Evolutionary conservation across 92 coral and sea anemone genomes (phyloP), one percentile per base, ranked within the genome.

Genomic region (Zoanthus solanderi): DNA sequence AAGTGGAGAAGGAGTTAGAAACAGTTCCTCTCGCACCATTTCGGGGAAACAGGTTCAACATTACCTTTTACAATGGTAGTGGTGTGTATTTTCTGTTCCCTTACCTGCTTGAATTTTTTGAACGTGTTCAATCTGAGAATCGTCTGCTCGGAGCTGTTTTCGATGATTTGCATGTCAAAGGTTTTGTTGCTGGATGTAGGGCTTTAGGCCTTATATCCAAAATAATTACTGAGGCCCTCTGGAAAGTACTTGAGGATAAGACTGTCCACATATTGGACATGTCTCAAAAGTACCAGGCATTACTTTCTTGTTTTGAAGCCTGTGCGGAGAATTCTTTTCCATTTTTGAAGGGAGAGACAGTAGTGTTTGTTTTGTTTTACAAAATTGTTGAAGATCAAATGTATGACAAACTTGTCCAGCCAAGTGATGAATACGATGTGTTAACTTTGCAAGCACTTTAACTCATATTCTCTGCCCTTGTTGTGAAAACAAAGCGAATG

Each of bases 181-280:
- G 54, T n/a, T 74, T 74, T 74, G 78, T 45, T 42, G 78, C 78
- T 42, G 78, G 78, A 17, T 74, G 78, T 74, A 74, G 54, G 54
- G 78, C 78, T n/a, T 42, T 74, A 74, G 78, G 78, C 54, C 78
- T 74, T n/a, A 74, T 74, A 74, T n/a, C 78, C 31, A 74, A 74
- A 46, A 74, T 74, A 42, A 74, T 74, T n/a, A 74, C 78, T 42
- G 78, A 45, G 54, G 31, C 78, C 78, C 58, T 46, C 78, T 46
- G 78, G 78, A 74, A 46, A 74, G 54, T 74, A 17, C 56, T 74
- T 74, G 78, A 74, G 56, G 78, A 46, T 46, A 74, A 74, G 56
- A 46, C 78, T n/a, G 54, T 42, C 54, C 78, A 74, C 44, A 44
- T 74, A 17, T 46, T 74, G 31, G 57, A 74, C 53, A 74, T 46